Evolutionary conservation across 2,888 invertebrate species (phyloP), one percentile per base, ranked within the genome.

Genomic region (Orchesellides sinensis): DNA sequence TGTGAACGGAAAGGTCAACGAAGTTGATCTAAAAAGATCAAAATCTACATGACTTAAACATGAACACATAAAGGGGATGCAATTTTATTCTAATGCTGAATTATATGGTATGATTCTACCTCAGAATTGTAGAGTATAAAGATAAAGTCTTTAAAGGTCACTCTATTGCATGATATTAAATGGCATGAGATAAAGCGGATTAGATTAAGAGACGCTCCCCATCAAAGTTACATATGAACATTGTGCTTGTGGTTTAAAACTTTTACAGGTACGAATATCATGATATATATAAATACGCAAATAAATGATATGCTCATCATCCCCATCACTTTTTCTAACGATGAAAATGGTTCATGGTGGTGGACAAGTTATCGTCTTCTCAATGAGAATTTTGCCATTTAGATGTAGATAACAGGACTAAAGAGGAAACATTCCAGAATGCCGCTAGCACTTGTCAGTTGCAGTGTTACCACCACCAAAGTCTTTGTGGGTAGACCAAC

Each of bases 391-490:
- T 75, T 56, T 29, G 56, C 75, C 54, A 75, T 75, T 75, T 56
- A 75, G 75, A 75, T 75, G 35, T 14, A 66, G 75, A 75, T 75
- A 75, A 66, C 40, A 47, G 49, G 29, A 29, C 63, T 17, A 49
- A 72, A 63, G 73, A 66, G 66, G 75, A 75, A 66, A 75, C 75
- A 75, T 75, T 75, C 75, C 75, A 56, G 75, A 2, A 12, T 27
- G 59, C 29, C 59, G 52, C 17, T 10, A 52, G 52, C 52, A 52
- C 40, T 40, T 40, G 40, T 8, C 40, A 40, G 4, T 2, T 2
- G 25, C 19, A 14, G 2, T n/a, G 65, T 19, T 21, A 25, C 52
- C 52, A 17, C 19, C 47, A 47, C 14, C 21, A 52, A 21, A 8
- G 40, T 52, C 40, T 40, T 40, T 40, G 10, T 5, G 40, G 40